These are phyloP conservation scores for Sitta carolinensis DNA, from an alignment of 2,797 vertebrate genomes.

Conservation along the genomic window DNA sequence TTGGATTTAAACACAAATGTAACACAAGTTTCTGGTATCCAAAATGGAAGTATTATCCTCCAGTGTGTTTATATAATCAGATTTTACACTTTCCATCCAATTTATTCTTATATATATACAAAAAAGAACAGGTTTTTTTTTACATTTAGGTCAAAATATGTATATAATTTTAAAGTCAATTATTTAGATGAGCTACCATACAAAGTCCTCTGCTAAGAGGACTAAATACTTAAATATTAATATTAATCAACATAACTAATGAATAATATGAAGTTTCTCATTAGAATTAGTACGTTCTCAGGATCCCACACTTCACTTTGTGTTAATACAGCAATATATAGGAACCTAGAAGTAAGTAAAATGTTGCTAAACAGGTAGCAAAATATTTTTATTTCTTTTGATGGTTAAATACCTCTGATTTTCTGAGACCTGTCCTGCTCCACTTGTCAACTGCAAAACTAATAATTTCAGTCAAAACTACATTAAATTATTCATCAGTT, in stretches of 20 bases:
- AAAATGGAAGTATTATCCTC: neutral
- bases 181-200: neutral
- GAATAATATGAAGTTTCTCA: neutral
- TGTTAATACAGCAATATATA: neutral
- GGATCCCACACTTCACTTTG: neutral
- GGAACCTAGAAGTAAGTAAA: neutral
- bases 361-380: neutral
- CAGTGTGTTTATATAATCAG: neutral
- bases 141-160: conserved; percentile 12
- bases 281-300: neutral
- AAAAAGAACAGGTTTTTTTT: neutral
- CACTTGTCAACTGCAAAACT: neutral
- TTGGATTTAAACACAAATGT: neutral
- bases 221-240: conserved; percentile 9
- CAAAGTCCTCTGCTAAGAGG: conserved; percentile 9
- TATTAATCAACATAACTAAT: neutral
- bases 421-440: conserved; percentile 4
- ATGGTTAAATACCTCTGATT: neutral
- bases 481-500: neutral
- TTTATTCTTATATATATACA: neutral
- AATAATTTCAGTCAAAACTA: neutral
- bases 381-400: neutral
- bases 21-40: neutral
- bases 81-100: neutral
- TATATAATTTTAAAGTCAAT: conserved; percentile 42